Percentiles rank a stretch among this genome's conserved stretches.
These are phyloP conservation scores for Syngnathus rostellatus DNA, from an alignment of 2,797 vertebrate species.

Conservation along the genomic window DNA sequence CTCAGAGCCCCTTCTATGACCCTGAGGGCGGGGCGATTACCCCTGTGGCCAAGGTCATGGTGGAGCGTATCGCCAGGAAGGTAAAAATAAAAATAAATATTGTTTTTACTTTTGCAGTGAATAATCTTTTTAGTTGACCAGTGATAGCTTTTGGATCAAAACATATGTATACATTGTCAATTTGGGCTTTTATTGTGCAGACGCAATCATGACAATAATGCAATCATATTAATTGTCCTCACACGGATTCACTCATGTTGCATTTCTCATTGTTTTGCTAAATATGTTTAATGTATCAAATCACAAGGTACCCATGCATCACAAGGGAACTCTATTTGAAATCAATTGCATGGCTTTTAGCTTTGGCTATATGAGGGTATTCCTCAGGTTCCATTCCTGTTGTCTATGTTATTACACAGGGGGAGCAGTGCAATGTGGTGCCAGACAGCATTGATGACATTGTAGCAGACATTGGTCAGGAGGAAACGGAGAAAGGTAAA, in stretches of 20 bases:
- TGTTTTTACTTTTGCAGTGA: background rate
- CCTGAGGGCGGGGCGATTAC: slow-evolving; percentile 96
- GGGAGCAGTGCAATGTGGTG: slow-evolving; percentile 95
- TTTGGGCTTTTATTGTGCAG: background rate
- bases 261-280: background rate
- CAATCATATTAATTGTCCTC: background rate
- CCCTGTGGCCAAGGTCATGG: slow-evolving; percentile 84
- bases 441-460: slow-evolving; percentile 97
- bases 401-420: slow-evolving; percentile 60
- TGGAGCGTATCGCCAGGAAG: slow-evolving; percentile 97
- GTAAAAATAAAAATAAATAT: slow-evolving; percentile 51
- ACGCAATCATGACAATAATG: background rate
- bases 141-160: background rate
- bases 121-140: background rate
- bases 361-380: background rate
- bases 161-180: background rate
- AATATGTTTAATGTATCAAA: background rate
- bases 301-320: background rate
- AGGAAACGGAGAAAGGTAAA: slow-evolving; percentile 95
- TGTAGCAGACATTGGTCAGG: slow-evolving; percentile 91
- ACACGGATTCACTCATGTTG: background rate
- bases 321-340: background rate
- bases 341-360: background rate
- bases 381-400: background rate
- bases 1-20: slow-evolving; percentile 96